A percentile compares a stretch with the other conserved stretches of the same genome.
Evolutionary conservation across 2,888 invertebrate species (phyloP).

Genomic region (Ennomos erosarius): DNA sequence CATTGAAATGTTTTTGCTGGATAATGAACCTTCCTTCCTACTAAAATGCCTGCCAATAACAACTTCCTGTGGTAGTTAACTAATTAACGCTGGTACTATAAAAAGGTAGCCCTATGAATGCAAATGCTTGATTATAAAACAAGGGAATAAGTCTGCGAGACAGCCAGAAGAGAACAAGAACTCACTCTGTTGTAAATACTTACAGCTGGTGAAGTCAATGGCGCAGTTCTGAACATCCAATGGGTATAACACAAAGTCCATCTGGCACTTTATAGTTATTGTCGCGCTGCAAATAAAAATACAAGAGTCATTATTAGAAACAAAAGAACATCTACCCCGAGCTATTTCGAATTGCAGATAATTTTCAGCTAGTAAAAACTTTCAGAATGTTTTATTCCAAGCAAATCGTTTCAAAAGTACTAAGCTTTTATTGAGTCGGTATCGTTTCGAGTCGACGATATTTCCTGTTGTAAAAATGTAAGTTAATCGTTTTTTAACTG

Average conservation of each 20-base stretch:
- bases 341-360: constrained; percentile 23
- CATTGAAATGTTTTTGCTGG: no score
- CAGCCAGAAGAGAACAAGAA: constrained; percentile 1
- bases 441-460: constrained; percentile 28
- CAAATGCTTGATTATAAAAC: no score
- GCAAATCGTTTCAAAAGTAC: constrained; percentile 4
- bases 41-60: no score
- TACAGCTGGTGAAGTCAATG: constrained; percentile 88
- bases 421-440: constrained; percentile 15
- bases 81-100: no score
- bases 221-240: constrained; percentile 87
- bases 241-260: constrained; percentile 88
- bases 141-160: neutral
- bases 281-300: constrained; percentile 79
- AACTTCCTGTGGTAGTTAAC: no score
- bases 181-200: constrained; percentile 56
- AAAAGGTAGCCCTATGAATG: no score
- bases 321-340: constrained; percentile 12
- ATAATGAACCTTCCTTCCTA: no score
- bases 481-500: constrained; percentile 24
- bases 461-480: constrained; percentile 28
- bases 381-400: constrained; percentile 22
- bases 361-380: constrained; percentile 29
- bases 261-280: constrained; percentile 87
- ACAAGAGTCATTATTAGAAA: constrained; percentile 10